Evolutionary conservation across 2,888 invertebrate genomes (phyloP), one percentile per base, ranked within the genome.

Genomic region (Megalurothrips usitatus): DNA sequence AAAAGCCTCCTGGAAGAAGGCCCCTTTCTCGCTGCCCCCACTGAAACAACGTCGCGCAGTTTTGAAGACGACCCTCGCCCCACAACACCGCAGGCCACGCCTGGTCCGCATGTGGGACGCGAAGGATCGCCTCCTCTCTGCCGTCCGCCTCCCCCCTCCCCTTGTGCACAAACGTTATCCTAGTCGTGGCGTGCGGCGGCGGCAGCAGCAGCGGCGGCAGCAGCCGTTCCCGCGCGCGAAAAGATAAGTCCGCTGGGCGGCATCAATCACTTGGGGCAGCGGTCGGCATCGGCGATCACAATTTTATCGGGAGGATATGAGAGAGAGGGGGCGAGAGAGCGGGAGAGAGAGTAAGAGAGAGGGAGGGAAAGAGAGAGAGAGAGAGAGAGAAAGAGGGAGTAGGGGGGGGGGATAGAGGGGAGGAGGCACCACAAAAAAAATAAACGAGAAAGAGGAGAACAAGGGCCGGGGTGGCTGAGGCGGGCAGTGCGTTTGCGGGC

Each of bases 381-480:
- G 80, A 78, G 80, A 43, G 80, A 80, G 78, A 80, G 78, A 78
- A 78, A 80, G 80, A 80, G 80, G 75, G 80, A 80, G 80, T 34
- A 34, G 75, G 80, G 75, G 80, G 34, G 80, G 75, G 80, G 75
- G 63, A 75, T 34, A 75, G 80, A 80, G 75, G 34, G 75, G 75
- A 78, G n/a, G 80, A 80, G 75, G 26, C 28, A 80, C 52, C 1
- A 52, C 52, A 52, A 6, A 6, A n/a, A n/a, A 58, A 58, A 58
- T 17, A 58, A 58, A 12, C n/a, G 14, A 19, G 9, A 11, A 68
- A 23, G 23, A 4, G 23, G 23, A 23, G 93, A 91, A 83, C 84
- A 49, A 43, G 48, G 12, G 47, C 48, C 68, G 47, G n/a, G n/a
- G 63, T 78, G 26, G 28, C 49, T 19, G 52, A 12, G 19, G 14